Base-by-base conservation (phyloP, 2,888 invertebrate genomes). In the Schizotus pectinicornis region DNA sequence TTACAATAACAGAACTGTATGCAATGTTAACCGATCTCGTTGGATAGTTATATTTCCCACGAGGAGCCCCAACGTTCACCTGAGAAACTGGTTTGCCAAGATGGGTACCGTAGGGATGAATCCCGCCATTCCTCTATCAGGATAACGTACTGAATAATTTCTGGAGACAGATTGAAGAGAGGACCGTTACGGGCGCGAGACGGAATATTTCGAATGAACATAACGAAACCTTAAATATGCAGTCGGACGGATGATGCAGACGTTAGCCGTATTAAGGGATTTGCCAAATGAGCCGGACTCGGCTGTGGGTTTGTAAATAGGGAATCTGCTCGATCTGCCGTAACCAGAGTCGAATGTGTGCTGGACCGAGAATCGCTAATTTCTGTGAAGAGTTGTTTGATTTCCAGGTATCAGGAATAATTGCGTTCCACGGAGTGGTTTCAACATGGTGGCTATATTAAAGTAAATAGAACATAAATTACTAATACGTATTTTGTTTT, bases 21-120 rank as follows among this genome's bases (percentile, higher is more conserved):
- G 56, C 56, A 56, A 56, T 49, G 56, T 56, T 56, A 49, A 49
- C 37, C 43, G 56, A 56, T 49, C 42, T 36, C 35, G 11, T 41
- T 30, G 62, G 47, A 52, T 55, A 51, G 62, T 59, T 56, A 62
- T 56, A 62, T 62, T 62, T 62, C 62, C 62, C 62, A 57, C 36
- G 57, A 37, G 62, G 31, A 42, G 35, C 46, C 53, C 13, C 37
- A 53, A 38, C 33, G 45, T 54, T 54, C 55, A 62, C 60, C 62
- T 60, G 62, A 59, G 57, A 47, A 62, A 62, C 61, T 43, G 58
- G 61, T 62, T 62, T 38, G 49, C 59, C 61, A 56, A 59, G 61
- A 59, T 59, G 61, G 52, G 14, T 34, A 56, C 59, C 61, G 58
- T 34, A 39, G 59, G 56, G 61, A 62, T 53, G 47, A 43, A 58